Conservation (phyloP, 1,140 invertebrate genomes). For the Drosophila ogumai region DNA sequence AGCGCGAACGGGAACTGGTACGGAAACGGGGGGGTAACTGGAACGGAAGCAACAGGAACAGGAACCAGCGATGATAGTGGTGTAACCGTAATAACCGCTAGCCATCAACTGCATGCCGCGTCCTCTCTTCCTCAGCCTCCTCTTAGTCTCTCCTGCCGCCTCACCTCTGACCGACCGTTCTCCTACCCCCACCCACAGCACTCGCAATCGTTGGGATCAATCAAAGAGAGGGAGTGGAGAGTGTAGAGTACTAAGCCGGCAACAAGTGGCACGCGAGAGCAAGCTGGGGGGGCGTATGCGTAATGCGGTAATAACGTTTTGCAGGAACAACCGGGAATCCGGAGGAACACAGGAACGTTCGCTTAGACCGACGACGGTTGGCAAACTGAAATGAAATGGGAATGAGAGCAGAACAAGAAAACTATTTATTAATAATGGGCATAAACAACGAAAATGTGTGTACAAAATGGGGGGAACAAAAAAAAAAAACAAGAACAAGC, state of each 20-base stretch:
- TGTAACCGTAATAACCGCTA: slow-evolving; percentile 58
- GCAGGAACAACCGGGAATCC: slow-evolving; percentile 24
- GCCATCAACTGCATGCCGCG: slow-evolving; percentile 65
- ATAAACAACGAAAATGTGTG: slow-evolving; percentile 55
- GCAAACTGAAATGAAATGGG: slow-evolving; percentile 77
- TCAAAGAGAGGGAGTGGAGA: slow-evolving; percentile 2
- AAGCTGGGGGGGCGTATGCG: not conserved
- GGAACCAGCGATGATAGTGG: slow-evolving; percentile 9
- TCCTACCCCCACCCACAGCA: not conserved
- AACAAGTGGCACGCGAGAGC: slow-evolving; percentile 43
- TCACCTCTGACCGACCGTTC: not conserved
- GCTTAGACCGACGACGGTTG: slow-evolving; percentile 40
- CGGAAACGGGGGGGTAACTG: slow-evolving; percentile 14
- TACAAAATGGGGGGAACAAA: slow-evolving; percentile 18
- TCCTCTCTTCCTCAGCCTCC: slow-evolving; percentile 12
- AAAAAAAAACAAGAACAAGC: slow-evolving; percentile 12
- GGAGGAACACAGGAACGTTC: slow-evolving; percentile 43
- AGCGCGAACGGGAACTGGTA: slow-evolving; percentile 10
- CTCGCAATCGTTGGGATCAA: slow-evolving; percentile 23
- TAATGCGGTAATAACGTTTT: not conserved
- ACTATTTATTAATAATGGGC: slow-evolving; percentile 82
- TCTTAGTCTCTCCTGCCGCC: not conserved
- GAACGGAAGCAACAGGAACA: slow-evolving; percentile 2
- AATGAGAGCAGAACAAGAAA: slow-evolving; percentile 78
- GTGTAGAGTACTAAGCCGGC: slow-evolving; percentile 16